These are phyloP conservation scores for Chrysopa pallens DNA, from an alignment of 1,140 invertebrate species.

Conservation along the genomic window DNA sequence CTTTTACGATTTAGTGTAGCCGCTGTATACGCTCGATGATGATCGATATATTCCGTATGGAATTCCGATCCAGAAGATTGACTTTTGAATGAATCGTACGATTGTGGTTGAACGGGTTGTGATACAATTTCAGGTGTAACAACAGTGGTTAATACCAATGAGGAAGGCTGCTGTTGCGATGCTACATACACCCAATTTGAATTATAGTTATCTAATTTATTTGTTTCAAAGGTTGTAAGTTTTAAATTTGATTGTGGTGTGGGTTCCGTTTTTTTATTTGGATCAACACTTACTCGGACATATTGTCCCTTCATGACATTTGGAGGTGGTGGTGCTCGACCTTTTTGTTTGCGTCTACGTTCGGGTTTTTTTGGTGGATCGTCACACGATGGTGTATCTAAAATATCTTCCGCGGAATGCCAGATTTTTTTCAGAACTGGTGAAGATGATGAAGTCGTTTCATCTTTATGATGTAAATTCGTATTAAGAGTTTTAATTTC, in stretches of 20 bases:
- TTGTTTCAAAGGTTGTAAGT: neutral
- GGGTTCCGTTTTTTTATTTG: conserved; percentile 1
- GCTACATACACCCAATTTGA: neutral
- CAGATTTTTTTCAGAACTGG: conserved; percentile 14
- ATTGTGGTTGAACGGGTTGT: neutral
- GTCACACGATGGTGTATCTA: conserved; percentile 3
- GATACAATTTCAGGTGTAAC: neutral
- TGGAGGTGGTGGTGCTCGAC: conserved; percentile 13
- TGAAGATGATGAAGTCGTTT: neutral
- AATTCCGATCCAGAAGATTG: neutral
- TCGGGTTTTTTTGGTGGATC: conserved; percentile 16
- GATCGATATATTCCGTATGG: neutral
- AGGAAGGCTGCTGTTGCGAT: neutral
- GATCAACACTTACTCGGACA: conserved; percentile 11
- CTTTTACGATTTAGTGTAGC: neutral
- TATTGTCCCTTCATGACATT: conserved; percentile 17
- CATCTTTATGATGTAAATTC: neutral
- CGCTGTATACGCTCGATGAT: neutral
- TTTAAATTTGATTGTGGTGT: neutral
- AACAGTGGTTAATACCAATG: neutral
- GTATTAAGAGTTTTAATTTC: neutral
- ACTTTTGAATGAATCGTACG: neutral
- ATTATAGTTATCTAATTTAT: neutral
- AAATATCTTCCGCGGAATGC: conserved; percentile 17
- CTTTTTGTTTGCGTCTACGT: conserved; percentile 13